phyloP scores from a whole-genome alignment of 2,888 invertebrate genomes.

The Electrophaes corylata region DNA sequence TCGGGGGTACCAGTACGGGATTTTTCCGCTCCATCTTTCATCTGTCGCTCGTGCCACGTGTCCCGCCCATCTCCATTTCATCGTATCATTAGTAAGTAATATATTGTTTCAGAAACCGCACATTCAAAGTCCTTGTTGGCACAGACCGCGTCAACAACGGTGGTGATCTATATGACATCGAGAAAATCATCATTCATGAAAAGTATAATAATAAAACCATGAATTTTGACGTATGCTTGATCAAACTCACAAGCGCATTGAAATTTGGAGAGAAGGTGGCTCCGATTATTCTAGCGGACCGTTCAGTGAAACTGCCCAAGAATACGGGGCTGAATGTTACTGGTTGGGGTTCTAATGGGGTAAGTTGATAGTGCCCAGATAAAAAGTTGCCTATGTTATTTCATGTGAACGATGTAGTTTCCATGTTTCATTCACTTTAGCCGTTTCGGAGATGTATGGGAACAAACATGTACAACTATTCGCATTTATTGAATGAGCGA shows the following conservation, averaged over 20 bases:
- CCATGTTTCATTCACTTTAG: too few relatives aligned
- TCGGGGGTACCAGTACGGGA: too few relatives aligned
- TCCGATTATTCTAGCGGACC: constrained; percentile 31
- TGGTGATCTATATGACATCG: constrained; percentile 46
- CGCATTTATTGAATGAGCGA: too few relatives aligned
- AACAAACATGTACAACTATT: too few relatives aligned
- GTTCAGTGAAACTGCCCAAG: constrained; percentile 25
- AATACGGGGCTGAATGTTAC: constrained; percentile 38
- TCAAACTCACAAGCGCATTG: constrained; percentile 34
- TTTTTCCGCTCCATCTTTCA: too few relatives aligned
- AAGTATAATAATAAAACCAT: constrained; percentile 38
- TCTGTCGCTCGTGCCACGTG: too few relatives aligned
- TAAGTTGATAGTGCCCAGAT: constrained; percentile 22
- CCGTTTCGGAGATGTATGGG: too few relatives aligned
- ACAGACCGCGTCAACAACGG: constrained; percentile 38
- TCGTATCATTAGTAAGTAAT: too few relatives aligned
- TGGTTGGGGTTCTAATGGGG: constrained; percentile 47
- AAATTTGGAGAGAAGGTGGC: constrained; percentile 41
- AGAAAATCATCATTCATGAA: constrained; percentile 45
- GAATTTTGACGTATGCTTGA: constrained; percentile 43
- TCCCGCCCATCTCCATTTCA: too few relatives aligned
- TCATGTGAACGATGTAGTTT: too few relatives aligned
- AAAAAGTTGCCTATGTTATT: too few relatives aligned
- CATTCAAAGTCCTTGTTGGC: constrained; percentile 48
- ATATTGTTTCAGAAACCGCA: constrained; percentile 39